A percentile compares a stretch with the other conserved stretches of the same genome.
These are phyloP conservation scores for Clarias pachynema DNA, from an alignment of 2,797 vertebrate genomes.

Conservation along the genomic window DNA sequence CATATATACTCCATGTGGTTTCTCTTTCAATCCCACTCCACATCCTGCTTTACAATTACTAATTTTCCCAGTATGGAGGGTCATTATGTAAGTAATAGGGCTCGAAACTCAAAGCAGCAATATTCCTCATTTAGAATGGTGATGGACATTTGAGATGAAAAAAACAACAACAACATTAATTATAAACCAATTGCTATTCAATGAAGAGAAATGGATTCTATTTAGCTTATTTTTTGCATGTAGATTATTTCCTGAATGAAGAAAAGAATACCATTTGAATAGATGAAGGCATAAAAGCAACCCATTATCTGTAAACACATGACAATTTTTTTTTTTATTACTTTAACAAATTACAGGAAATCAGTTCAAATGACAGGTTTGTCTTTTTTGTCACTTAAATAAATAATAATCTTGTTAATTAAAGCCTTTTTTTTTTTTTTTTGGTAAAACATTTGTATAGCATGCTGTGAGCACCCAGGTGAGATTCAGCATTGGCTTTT, in stretches of 20 bases:
- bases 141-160: background rate
- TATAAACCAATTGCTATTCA: background rate
- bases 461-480: conserved; percentile 20
- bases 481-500: conserved; percentile 6
- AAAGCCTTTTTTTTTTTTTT: conserved; percentile 2
- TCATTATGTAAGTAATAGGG: conserved; percentile 2
- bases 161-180: background rate
- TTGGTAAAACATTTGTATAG: conserved; percentile 11
- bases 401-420: conserved; percentile 11
- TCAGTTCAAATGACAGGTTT: conserved; percentile 13
- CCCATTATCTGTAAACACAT: background rate
- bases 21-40: background rate
- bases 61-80: background rate
- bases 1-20: background rate
- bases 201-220: background rate
- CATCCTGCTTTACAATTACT: background rate
- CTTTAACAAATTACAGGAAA: background rate
- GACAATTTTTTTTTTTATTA: background rate
- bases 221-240: background rate
- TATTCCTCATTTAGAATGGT: conserved; percentile 1
- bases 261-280: background rate
- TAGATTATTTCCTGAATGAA: background rate
- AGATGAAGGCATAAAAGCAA: background rate
- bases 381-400: conserved; percentile 21
- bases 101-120: background rate